A percentile compares a stretch with the other conserved stretches of the same genome.
Evolutionary conservation across 2,797 vertebrate genomes (phyloP).

Genomic region (Philypnodon macrostomus): DNA sequence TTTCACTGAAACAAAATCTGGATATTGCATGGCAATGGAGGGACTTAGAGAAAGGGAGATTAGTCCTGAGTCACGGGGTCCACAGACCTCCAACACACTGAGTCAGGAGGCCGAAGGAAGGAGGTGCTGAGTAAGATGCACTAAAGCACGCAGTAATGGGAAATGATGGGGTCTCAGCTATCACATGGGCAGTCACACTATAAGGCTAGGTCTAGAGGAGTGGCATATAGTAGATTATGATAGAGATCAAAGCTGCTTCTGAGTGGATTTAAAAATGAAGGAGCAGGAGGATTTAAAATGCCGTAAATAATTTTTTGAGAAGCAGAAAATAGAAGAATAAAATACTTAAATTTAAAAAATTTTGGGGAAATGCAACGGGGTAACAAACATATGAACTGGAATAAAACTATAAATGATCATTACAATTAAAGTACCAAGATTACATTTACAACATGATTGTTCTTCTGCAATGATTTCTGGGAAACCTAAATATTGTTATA

Average conservation of each 20-base stretch:
- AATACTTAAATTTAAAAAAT: too few relatives aligned
- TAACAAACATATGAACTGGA: too few relatives aligned
- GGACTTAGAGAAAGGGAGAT: constrained; percentile 37
- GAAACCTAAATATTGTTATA: too few relatives aligned
- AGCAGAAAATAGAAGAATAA: too few relatives aligned
- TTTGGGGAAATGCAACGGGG: too few relatives aligned
- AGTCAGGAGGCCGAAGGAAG: constrained; percentile 47
- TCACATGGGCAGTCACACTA: constrained; percentile 66
- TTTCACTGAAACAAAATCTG: neutral
- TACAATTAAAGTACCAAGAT: too few relatives aligned
- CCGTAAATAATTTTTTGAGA: neutral
- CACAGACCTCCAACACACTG: constrained; percentile 63
- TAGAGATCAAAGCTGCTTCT: constrained; percentile 69
- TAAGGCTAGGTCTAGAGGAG: constrained; percentile 28
- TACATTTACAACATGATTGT: too few relatives aligned
- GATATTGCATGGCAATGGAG: neutral
- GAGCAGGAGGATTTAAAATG: constrained; percentile 30
- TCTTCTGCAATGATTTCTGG: too few relatives aligned
- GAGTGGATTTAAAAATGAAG: constrained; percentile 58
- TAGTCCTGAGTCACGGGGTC: constrained; percentile 63
- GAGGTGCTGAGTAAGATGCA: constrained; percentile 55
- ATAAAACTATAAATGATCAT: too few relatives aligned
- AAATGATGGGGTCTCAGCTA: constrained; percentile 56
- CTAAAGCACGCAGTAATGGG: constrained; percentile 61
- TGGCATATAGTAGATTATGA: constrained; percentile 51